Conservation (phyloP, 2,113 vertebrate species). For the Pygoscelis antarcticus region DNA sequence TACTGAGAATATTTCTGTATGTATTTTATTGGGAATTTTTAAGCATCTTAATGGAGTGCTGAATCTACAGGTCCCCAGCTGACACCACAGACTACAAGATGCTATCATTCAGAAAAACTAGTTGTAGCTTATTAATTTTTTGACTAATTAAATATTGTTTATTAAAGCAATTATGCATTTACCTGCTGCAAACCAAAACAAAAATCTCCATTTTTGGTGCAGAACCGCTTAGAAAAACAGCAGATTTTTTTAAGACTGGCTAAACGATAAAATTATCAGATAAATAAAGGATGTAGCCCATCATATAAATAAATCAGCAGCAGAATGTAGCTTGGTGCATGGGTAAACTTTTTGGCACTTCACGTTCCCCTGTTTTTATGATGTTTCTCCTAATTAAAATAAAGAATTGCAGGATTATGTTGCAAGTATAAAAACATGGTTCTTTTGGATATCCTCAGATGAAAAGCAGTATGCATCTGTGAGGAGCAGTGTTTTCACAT, state of each 20-base stretch:
- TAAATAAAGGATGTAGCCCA: background rate
- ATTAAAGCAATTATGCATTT: background rate
- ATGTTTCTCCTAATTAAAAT: background rate
- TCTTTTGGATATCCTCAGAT: background rate
- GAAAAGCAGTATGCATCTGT: background rate
- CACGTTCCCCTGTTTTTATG: background rate
- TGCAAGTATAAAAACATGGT: background rate
- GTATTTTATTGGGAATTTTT: constrained; percentile 40
- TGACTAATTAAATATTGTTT: background rate
- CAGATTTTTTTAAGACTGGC: background rate
- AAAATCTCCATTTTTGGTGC: background rate
- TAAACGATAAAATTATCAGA: background rate
- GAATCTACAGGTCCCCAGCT: background rate
- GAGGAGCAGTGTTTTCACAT: background rate
- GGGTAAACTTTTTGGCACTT: background rate
- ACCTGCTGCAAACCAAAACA: background rate
- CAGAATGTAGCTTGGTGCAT: background rate
- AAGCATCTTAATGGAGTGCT: background rate
- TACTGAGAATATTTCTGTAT: background rate
- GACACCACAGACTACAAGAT: background rate
- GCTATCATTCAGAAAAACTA: background rate
- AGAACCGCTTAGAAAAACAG: background rate
- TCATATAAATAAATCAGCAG: background rate
- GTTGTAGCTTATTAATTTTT: background rate
- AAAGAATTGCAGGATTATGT: background rate